Base-by-base conservation (phyloP, 2,888 invertebrate species). In the Erebia aethiops region DNA sequence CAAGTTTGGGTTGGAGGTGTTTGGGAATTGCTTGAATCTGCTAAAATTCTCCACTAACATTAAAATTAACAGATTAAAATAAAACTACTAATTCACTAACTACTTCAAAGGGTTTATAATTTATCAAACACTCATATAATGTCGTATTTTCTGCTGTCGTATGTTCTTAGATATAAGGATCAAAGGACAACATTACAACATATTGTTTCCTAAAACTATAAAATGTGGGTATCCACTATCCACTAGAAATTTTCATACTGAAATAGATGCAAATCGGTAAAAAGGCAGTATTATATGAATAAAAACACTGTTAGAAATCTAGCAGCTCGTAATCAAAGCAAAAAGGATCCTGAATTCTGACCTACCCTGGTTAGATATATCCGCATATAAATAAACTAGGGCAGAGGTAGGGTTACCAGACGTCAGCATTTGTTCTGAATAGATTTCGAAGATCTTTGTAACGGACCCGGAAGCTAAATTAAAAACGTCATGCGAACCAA, bases 331-430 rank as follows among this genome's bases (percentile, higher is more conserved):
- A 67, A 49, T 54, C 67, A 60, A 65, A 71, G 54, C 61, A 67
- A 63, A 64, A 65, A 64, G 10, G 60, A 54, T 65, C 64, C 67
- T 65, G 64, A 64, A 68, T 70, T 70, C 64, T 64, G 54, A 72
- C 63, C 14, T 63, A 64, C 58, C 70, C 70, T 58, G 58, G 58
- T 51, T 64, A 51, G 70, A 64, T 26, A 26, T 4, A 70, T 67
- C 70, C 49, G 67, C 62, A 58, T 70, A 58, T 52, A 63, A 58
- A 67, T 10, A 72, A 72, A 70, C 49, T 72, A 60, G 70, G 54
- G 67, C 72, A 67, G 67, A 49, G 49, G 21, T 62, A 62, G 58
- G 69, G 52, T 69, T 16, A 18, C 16, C 10, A 52, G 16, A 10
- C 52, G 1, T 10, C 52, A 52, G 52, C 18, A 52, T 18, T 52